These are phyloP conservation scores for Enhydra lutris DNA, from an alignment of 2,113 vertebrate genomes.

Conservation along the genomic window DNA sequence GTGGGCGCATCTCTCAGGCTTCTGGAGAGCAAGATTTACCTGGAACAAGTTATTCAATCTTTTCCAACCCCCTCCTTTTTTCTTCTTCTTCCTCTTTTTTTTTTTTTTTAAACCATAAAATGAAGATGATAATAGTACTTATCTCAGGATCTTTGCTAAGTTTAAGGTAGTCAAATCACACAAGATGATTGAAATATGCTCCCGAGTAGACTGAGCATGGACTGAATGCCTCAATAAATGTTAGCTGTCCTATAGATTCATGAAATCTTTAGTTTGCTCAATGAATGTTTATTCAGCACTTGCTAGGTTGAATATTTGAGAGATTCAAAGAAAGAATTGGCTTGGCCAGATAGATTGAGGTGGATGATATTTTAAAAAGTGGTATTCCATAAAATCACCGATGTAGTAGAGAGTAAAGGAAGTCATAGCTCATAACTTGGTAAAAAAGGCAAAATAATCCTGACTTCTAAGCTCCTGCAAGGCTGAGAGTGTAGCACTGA, in stretches of 20 bases:
- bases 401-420: not conserved
- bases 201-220: no score
- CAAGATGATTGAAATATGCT: not conserved
- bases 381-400: accelerated
- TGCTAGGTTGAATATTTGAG: not conserved
- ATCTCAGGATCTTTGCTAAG: not conserved
- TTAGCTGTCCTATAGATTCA: not conserved
- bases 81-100: not conserved
- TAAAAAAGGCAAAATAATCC: not conserved
- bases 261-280: not conserved
- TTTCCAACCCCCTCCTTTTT: not conserved
- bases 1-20: no score
- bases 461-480: not conserved
- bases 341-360: slow-evolving; percentile 7
- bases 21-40: not conserved
- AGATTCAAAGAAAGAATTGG: slow-evolving; percentile 7
- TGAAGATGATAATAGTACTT: not conserved
- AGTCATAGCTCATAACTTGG: not conserved
- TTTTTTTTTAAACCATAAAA: not conserved
- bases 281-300: not conserved
- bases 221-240: not conserved
- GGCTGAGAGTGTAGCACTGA: not conserved
- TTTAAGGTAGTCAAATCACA: not conserved
- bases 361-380: not conserved
- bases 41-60: not conserved